These are phyloP conservation scores for Drosophila conformis DNA, from an alignment of 2,888 invertebrate species.

Conservation along the genomic window DNA sequence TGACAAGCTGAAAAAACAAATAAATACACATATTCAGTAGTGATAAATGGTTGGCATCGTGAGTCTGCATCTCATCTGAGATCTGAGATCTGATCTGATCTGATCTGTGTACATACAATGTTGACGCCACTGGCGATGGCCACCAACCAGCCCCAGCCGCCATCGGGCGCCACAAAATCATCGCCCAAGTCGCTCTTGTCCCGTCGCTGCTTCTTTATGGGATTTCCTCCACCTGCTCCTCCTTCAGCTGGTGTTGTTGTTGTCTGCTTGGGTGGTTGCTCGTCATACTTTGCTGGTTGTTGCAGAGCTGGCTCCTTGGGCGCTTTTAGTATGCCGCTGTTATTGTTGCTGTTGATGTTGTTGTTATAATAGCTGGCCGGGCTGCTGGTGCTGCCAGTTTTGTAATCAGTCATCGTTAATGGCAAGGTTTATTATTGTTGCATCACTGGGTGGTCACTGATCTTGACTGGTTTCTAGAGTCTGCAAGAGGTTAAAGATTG, in stretches of 20 bases:
- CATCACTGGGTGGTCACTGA: slow-evolving; percentile 50
- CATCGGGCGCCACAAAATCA: slow-evolving; percentile 90
- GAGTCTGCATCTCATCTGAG: background rate
- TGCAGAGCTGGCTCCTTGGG: slow-evolving; percentile 28
- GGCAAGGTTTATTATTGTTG: slow-evolving; percentile 24
- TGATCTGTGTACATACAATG: slow-evolving; percentile 87
- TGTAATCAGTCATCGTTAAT: slow-evolving; percentile 69
- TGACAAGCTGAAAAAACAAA: slow-evolving; percentile 86
- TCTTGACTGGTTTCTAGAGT: slow-evolving; percentile 13
- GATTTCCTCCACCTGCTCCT: background rate
- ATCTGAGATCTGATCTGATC: background rate
- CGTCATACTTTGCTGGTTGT: slow-evolving; percentile 27
- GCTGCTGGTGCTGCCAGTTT: slow-evolving; percentile 46
- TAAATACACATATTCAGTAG: background rate
- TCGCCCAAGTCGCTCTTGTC: slow-evolving; percentile 85
- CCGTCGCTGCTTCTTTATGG: slow-evolving; percentile 78
- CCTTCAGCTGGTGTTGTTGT: slow-evolving; percentile 11
- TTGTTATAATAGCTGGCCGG: slow-evolving; percentile 24
- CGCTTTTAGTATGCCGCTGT: slow-evolving; percentile 35
- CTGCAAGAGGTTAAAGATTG: slow-evolving; percentile 34
- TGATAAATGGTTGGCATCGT: background rate
- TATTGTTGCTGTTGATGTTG: slow-evolving; percentile 32
- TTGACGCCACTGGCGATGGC: slow-evolving; percentile 89
- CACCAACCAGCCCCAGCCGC: slow-evolving; percentile 91
- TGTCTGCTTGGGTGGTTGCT: slow-evolving; percentile 36